phyloP scores from a whole-genome alignment of 2,888 invertebrate species.

The Cantharis rufa region DNA sequence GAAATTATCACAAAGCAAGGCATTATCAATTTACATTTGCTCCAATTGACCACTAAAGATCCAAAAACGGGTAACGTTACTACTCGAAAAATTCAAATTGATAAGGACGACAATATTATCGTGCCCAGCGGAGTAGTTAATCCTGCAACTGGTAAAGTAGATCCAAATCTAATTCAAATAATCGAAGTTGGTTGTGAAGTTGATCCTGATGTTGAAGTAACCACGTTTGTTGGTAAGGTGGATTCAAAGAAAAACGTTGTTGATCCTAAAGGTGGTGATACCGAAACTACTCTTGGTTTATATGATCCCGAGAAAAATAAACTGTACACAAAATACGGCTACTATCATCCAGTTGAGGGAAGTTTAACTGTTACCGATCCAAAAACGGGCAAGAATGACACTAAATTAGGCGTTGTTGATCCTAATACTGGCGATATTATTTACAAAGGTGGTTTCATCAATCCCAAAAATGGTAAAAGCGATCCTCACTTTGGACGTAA shows the following conservation, averaged over 20 bases:
- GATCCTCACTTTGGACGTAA: constrained; percentile 57
- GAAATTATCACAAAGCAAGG: constrained; percentile 55
- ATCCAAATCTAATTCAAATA: constrained; percentile 66
- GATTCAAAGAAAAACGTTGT: constrained; percentile 72
- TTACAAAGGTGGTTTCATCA: constrained; percentile 70
- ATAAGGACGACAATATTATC: constrained; percentile 56
- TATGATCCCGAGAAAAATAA: constrained; percentile 72
- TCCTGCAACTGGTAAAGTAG: constrained; percentile 64
- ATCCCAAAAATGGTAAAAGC: constrained; percentile 71
- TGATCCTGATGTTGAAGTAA: constrained; percentile 70
- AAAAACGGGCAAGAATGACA: constrained; percentile 62
- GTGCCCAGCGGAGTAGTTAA: constrained; percentile 57
- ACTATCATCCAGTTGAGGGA: constrained; percentile 71
- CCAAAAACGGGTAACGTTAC: constrained; percentile 51
- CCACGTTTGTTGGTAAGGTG: constrained; percentile 70
- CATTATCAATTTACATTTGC: constrained; percentile 51
- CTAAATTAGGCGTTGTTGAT: constrained; percentile 68
- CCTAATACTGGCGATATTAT: constrained; percentile 71
- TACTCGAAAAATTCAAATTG: constrained; percentile 50
- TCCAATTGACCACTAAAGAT: constrained; percentile 50
- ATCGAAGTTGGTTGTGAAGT: constrained; percentile 71
- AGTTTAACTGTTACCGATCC: constrained; percentile 67
- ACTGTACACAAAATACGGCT: constrained; percentile 74
- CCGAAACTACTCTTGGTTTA: constrained; percentile 71
- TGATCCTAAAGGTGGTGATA: constrained; percentile 68